Evolutionary conservation across 2,113 vertebrate genomes (phyloP).

Genomic region (Misgurnus mizolepis): DNA sequence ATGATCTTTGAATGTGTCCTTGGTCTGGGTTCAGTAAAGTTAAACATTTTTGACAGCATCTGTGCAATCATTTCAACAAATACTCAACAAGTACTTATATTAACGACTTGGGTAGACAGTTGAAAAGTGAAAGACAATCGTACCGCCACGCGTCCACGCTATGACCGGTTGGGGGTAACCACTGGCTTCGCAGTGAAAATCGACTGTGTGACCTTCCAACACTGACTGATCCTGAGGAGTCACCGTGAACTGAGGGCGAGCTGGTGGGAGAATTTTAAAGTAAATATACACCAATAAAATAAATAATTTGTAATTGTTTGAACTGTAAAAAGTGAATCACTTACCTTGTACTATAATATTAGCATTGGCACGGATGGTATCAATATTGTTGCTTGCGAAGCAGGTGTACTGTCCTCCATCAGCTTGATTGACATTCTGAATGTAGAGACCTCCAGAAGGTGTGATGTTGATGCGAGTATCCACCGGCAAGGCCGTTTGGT

Average conservation of each 20-base stretch:
- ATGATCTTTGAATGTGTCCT: background rate
- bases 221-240: constrained; percentile 88
- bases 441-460: constrained; percentile 90
- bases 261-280: constrained; percentile 63
- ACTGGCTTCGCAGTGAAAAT: constrained; percentile 90
- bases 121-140: constrained; percentile 35
- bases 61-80: background rate
- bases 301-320: too few relatives aligned
- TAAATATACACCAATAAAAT: too few relatives aligned
- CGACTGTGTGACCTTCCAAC: constrained; percentile 90
- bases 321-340: background rate
- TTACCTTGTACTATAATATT: constrained; percentile 96
- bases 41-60: background rate
- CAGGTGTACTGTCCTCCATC: constrained; percentile 93
- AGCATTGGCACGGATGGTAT: constrained; percentile 87
- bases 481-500: constrained; percentile 84
- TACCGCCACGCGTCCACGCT: constrained; percentile 94
- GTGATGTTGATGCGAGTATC: constrained; percentile 89
- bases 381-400: constrained; percentile 90
- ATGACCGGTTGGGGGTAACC: constrained; percentile 92
- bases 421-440: constrained; percentile 85
- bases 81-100: too few relatives aligned
- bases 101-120: background rate
- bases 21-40: background rate
- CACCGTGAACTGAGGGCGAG: constrained; percentile 89